Evolutionary conservation across 2,888 invertebrate genomes (phyloP).

Genomic region (Leptarthrus brevirostris): DNA sequence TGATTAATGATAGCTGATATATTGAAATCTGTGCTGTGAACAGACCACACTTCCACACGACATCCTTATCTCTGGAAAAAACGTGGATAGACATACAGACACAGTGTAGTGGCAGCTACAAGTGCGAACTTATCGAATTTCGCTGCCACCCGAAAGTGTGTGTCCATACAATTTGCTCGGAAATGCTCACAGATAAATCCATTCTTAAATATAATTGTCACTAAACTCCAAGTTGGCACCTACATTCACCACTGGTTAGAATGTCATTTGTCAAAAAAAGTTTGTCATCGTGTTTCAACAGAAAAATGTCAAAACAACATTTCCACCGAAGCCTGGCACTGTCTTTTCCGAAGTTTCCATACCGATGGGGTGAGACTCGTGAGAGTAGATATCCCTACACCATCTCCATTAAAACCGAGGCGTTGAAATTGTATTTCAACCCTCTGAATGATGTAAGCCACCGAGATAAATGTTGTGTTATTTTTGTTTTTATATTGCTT

Average conservation of each 20-base stretch:
- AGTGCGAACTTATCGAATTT: background rate
- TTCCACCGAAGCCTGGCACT: conserved; percentile 3
- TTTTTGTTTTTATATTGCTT: conserved; percentile 30
- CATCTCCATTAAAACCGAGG: conserved; percentile 1
- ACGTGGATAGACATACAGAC: no score
- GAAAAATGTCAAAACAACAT: conserved; percentile 54
- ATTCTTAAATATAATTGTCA: conserved; percentile 26
- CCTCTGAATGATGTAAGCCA: conserved; percentile 50
- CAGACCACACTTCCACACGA: conserved; percentile 34
- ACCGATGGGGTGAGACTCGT: background rate
- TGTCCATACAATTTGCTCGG: conserved; percentile 19
- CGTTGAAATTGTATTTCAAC: conserved; percentile 44
- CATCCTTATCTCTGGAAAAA: conserved; percentile 1
- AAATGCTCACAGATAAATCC: conserved; percentile 29
- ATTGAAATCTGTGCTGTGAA: conserved; percentile 34
- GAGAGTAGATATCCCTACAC: background rate
- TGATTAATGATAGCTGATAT: conserved; percentile 31
- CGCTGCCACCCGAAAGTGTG: conserved; percentile 5
- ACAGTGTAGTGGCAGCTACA: no score
- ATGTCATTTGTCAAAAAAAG: conserved; percentile 54
- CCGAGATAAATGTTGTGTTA: conserved; percentile 52
- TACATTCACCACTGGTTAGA: conserved; percentile 26
- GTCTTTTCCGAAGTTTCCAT: background rate
- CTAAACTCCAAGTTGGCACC: background rate
- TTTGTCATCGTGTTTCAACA: conserved; percentile 53